Evolutionary conservation across 23 tunicate genomes (phyloP), one percentile per base, ranked within the genome.

Genomic region (Ciona savignyi): DNA sequence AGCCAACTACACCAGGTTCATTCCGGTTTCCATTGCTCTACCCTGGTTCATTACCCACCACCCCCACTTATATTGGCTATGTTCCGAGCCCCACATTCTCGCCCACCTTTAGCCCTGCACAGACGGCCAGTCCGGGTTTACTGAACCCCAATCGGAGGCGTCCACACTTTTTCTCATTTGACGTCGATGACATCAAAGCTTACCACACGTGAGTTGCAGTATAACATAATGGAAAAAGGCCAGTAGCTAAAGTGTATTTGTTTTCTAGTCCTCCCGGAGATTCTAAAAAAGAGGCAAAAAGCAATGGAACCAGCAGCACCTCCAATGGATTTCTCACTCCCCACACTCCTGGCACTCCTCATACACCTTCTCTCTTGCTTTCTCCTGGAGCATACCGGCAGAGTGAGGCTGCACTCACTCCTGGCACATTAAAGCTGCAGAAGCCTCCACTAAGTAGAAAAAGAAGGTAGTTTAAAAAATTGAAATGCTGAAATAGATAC

Each of bases 11-110:
- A 28, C 86, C 80, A 27, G 76, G 77, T 62, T 75, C 65, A 27
- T 83, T 88, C 63, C 84, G 93, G n/a, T 42, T 84, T 74, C 97
- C 97, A 1, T 22, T 84, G 60, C 80, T 81, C 25, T 95, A 95
- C 73, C 95, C 99, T 22, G 90, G 90, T 20, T 95, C 99, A 22
- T 68, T 95, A 49, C 99, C 99, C 26, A 84, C 99, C 70, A 95
- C 99, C 1, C 99, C 99, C 20, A 95, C 99, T 32, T 83, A 80
- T 61, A 61, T 83, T 60, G 88, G 88, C 30, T 78, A 72, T 60
- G 81, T 82, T 30, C 95, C 89, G 23, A 85, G 96, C 74, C 99
- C 95, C 56, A 76, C 90, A 25, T 95, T 95, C 65, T 76, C 89
- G 9, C 91, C 97, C 32, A 72, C 84, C 1, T 91, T 82, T 29